Percentiles rank a stretch among this genome's conserved stretches.
phyloP scores from a whole-genome alignment of 35 echinoderm and acorn worm genomes.

The Ophiothrix spiculata region DNA sequence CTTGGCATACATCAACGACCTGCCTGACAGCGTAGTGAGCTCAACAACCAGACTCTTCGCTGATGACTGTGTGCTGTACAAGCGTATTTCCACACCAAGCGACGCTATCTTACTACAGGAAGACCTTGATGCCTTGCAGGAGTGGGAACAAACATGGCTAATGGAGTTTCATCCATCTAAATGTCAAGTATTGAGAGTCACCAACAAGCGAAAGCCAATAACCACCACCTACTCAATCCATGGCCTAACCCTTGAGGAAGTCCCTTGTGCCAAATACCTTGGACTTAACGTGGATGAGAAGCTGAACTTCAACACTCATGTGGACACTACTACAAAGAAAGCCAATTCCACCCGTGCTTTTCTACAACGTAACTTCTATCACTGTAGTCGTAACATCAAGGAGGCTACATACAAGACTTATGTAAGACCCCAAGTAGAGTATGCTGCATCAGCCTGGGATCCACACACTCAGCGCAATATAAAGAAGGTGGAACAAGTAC shows the following conservation, averaged over 20 bases:
- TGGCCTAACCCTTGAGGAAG: neutral
- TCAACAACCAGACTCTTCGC: conserved; percentile 5
- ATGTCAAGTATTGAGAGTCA: conserved; percentile 6
- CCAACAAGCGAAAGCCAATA: conserved; percentile 12
- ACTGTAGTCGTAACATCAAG: no score
- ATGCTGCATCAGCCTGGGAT: no score
- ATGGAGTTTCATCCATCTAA: conserved; percentile 30
- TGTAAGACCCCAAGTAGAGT: no score
- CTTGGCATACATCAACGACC: conserved; percentile 11
- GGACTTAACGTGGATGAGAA: neutral
- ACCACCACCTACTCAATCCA: neutral
- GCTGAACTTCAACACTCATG: no score
- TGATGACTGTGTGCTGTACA: conserved; percentile 31
- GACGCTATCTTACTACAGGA: conserved; percentile 32
- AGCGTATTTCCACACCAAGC: neutral
- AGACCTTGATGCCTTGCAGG: conserved; percentile 31
- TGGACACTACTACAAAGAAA: no score
- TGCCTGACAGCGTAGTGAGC: neutral
- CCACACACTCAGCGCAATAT: no score
- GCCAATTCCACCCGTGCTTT: no score
- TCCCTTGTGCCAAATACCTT: neutral
- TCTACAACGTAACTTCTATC: no score
- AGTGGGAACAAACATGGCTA: conserved; percentile 25
- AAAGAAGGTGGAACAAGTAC: no score
- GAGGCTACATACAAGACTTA: no score